Evolutionary conservation across 2,113 vertebrate species (phyloP).

Genomic region (Aepyceros melampus): DNA sequence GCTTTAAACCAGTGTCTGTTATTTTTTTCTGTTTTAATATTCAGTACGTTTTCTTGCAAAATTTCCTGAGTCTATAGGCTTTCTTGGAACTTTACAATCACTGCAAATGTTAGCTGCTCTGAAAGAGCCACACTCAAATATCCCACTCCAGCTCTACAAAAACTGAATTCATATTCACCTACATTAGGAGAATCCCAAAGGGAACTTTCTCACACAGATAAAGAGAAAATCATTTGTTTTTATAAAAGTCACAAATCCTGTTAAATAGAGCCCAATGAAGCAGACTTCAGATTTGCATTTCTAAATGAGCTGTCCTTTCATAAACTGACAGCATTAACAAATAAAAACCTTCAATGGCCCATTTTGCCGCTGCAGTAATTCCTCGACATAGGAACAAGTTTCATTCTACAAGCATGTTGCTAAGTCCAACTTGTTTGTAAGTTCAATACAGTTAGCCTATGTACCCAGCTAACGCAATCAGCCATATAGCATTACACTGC

Average conservation of each 20-base stretch:
- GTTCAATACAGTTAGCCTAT: background rate
- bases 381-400: fast-evolving
- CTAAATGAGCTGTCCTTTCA: background rate
- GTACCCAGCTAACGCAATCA: background rate
- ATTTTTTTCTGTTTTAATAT: background rate
- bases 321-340: background rate
- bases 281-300: background rate
- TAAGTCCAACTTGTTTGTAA: background rate
- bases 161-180: background rate
- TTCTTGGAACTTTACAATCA: background rate
- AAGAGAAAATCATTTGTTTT: background rate
- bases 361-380: background rate
- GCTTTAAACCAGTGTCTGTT: background rate
- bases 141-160: background rate
- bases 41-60: background rate
- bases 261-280: background rate
- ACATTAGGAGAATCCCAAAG: background rate
- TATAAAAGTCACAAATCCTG: background rate
- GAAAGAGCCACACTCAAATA: background rate
- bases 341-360: background rate
- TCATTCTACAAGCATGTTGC: background rate
- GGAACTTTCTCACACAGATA: background rate
- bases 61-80: background rate
- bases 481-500: background rate
- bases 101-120: background rate